Conservation (phyloP, 1,140 invertebrate genomes). For the Bombyx mori region DNA sequence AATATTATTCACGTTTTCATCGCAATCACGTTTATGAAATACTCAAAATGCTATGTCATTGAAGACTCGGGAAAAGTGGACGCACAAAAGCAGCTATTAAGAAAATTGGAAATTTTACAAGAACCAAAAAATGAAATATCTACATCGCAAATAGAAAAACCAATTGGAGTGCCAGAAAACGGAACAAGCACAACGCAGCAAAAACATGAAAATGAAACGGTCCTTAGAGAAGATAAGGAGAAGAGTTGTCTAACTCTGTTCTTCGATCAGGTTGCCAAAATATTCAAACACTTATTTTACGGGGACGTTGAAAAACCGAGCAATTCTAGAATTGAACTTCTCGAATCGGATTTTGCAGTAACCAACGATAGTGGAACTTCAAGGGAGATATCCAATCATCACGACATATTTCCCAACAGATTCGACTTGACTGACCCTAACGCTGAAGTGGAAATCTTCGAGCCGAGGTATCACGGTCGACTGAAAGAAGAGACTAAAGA, state of each 20-base stretch:
- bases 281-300: conserved; percentile 42
- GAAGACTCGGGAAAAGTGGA: conserved; percentile 11
- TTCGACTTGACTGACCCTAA: conserved; percentile 12
- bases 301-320: conserved; percentile 7
- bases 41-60: conserved; percentile 11
- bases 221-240: conserved; percentile 3
- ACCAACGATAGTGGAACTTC: neutral
- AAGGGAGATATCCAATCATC: neutral
- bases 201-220: conserved; percentile 22
- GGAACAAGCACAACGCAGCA: conserved; percentile 33
- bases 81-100: conserved; percentile 33
- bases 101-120: conserved; percentile 40
- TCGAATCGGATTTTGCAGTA: too few species aligned
- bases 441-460: conserved; percentile 43
- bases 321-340: too few species aligned
- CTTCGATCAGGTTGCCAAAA: conserved; percentile 30
- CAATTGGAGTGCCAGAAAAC: conserved; percentile 45
- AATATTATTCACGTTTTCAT: conserved; percentile 17
- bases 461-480: conserved; percentile 45
- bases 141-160: conserved; percentile 43
- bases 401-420: conserved; percentile 5
- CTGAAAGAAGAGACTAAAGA: conserved; percentile 21
- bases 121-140: conserved; percentile 22
- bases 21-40: conserved; percentile 12
- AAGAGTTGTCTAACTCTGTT: conserved; percentile 17